A percentile compares a stretch with the other conserved stretches of the same genome.
Conservation (phyloP, 2,888 invertebrate genomes). For the Campaea margaritaria region DNA sequence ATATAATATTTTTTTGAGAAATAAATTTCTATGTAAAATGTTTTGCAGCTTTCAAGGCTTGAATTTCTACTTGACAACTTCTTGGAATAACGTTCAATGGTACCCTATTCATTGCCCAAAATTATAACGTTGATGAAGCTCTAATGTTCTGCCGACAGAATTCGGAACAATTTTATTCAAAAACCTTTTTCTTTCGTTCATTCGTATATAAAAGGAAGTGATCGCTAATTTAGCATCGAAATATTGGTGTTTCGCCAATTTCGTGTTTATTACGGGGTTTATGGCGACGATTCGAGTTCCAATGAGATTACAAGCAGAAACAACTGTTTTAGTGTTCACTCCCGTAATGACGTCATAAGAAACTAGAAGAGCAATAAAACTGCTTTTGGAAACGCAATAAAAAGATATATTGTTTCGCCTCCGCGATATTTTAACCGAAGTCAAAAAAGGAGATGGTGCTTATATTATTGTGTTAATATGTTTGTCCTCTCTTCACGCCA, state of each 20-base stretch:
- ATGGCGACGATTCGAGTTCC: constrained; percentile 14
- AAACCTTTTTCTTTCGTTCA: constrained; percentile 1
- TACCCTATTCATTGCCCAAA: too few species aligned
- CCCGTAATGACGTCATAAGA: constrained; percentile 7
- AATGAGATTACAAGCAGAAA: constrained; percentile 14
- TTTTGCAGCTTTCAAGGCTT: too few species aligned
- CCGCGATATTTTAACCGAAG: too few species aligned
- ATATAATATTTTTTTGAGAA: too few species aligned
- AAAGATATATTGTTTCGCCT: background rate
- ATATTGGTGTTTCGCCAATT: constrained; percentile 26
- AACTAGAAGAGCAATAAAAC: constrained; percentile 20
- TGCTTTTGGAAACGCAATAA: background rate
- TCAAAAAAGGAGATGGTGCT: too few species aligned
- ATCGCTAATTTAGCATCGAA: constrained; percentile 19
- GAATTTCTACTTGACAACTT: too few species aligned
- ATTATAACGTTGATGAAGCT: too few species aligned
- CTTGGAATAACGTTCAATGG: too few species aligned
- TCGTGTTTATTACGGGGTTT: constrained; percentile 15
- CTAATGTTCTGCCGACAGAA: background rate
- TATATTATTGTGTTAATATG: too few species aligned
- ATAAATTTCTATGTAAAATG: too few species aligned
- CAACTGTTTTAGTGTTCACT: constrained; percentile 24
- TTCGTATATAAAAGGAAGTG: constrained; percentile 4
- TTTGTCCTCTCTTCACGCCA: too few species aligned
- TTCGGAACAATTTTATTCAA: background rate